These are phyloP conservation scores for Aphodius granarius DNA, from an alignment of 2,888 invertebrate genomes.

Conservation along the genomic window DNA sequence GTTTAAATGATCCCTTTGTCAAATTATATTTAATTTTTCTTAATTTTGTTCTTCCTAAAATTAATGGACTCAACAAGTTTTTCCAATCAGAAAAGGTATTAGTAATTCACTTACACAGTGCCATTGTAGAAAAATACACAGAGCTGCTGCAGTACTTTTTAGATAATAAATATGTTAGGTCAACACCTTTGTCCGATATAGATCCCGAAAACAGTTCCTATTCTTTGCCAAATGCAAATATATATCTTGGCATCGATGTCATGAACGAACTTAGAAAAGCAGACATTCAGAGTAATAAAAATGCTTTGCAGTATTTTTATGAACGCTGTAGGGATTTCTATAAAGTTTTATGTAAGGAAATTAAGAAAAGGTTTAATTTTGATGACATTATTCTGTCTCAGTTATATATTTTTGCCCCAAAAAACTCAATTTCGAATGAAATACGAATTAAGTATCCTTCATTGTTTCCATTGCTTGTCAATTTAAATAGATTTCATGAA, in stretches of 20 bases:
- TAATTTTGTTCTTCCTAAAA: neutral
- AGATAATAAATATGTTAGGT: neutral
- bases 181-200: neutral
- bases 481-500: neutral
- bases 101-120: neutral
- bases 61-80: neutral
- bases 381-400: neutral
- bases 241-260: neutral
- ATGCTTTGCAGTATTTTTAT: neutral
- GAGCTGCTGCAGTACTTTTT: neutral
- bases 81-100: constrained; percentile 1
- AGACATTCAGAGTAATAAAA: neutral
- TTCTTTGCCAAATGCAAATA: too few species aligned
- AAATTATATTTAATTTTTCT: neutral
- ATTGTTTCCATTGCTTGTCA: neutral
- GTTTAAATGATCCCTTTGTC: neutral
- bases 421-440: neutral
- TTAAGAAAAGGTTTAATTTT: too few species aligned
- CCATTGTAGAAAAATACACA: neutral
- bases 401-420: neutral
- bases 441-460: neutral
- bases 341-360: too few species aligned
- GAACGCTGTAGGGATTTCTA: neutral
- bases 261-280: neutral
- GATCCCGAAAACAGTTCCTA: neutral